phyloP scores from a whole-genome alignment of 2,888 invertebrate species.

The Drosophila acutilabella region DNA sequence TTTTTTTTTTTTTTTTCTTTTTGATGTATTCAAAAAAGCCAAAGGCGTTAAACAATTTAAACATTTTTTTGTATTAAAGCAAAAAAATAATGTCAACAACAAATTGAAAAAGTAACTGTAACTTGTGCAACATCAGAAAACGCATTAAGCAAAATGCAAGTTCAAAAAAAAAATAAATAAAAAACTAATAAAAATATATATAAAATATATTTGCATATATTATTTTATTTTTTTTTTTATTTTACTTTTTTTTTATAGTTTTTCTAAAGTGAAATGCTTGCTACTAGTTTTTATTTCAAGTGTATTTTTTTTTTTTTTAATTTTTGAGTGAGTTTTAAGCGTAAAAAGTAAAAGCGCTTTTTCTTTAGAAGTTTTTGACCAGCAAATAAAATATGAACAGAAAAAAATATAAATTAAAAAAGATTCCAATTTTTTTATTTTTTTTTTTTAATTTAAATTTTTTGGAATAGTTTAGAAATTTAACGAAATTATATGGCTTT shows the following conservation, averaged over 20 bases:
- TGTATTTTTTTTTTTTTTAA: constrained; percentile 12
- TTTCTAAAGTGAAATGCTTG: constrained; percentile 39
- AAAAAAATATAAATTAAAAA: constrained; percentile 28
- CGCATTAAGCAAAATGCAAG: constrained; percentile 41
- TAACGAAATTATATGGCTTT: constrained; percentile 77
- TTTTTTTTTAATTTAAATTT: constrained; percentile 11
- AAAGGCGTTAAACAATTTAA: constrained; percentile 87
- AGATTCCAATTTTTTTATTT: constrained; percentile 19
- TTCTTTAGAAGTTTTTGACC: constrained; percentile 28
- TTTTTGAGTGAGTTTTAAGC: constrained; percentile 49
- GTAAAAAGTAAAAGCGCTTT: constrained; percentile 56
- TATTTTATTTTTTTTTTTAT: constrained; percentile 5
- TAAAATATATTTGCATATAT: constrained; percentile 6
- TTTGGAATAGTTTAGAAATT: neutral
- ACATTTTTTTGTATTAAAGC: constrained; percentile 3
- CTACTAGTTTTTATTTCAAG: constrained; percentile 22
- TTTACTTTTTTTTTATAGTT: constrained; percentile 5
- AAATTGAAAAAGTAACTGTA: constrained; percentile 36
- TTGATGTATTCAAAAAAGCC: constrained; percentile 88
- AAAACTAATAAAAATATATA: constrained; percentile 18
- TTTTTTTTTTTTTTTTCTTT: constrained; percentile 3
- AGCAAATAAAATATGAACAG: constrained; percentile 25
- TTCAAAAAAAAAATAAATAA: constrained; percentile 26
- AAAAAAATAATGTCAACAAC: constrained; percentile 16
- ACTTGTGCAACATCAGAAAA: constrained; percentile 39